Conservation (phyloP, 2,113 vertebrate species). For the Rafetus swinhoei region DNA sequence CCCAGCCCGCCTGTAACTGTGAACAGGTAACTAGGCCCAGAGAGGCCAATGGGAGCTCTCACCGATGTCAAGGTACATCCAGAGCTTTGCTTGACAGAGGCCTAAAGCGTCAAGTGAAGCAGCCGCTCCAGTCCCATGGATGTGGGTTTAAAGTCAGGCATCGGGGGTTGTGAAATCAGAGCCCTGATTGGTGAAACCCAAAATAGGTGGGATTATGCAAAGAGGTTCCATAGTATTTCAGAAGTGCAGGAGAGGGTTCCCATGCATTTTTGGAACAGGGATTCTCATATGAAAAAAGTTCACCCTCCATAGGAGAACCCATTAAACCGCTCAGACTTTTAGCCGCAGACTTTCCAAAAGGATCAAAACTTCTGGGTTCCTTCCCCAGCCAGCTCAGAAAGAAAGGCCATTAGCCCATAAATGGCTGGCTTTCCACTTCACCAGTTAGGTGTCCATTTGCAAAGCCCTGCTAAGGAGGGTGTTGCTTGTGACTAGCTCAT, state of each 20-base stretch:
- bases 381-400: background rate
- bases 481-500: background rate
- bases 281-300: background rate
- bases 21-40: background rate
- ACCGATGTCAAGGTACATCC: rapidly evolving
- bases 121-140: background rate
- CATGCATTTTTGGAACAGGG: background rate
- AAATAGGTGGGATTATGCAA: background rate
- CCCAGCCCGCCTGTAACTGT: rapidly evolving
- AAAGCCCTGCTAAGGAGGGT: background rate
- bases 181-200: background rate
- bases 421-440: background rate
- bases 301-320: constrained; percentile 46
- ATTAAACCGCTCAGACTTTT: constrained; percentile 34
- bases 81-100: background rate
- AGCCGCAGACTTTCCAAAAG: background rate
- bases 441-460: background rate
- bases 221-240: background rate
- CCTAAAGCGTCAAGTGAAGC: background rate
- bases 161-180: rapidly evolving
- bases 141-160: rapidly evolving
- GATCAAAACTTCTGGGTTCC: background rate
- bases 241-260: background rate
- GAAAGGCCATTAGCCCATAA: background rate
- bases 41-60: background rate